Evolutionary conservation across 2,797 vertebrate genomes (phyloP), one percentile per base, ranked within the genome.

Genomic region (Phalanger gymnotis): DNA sequence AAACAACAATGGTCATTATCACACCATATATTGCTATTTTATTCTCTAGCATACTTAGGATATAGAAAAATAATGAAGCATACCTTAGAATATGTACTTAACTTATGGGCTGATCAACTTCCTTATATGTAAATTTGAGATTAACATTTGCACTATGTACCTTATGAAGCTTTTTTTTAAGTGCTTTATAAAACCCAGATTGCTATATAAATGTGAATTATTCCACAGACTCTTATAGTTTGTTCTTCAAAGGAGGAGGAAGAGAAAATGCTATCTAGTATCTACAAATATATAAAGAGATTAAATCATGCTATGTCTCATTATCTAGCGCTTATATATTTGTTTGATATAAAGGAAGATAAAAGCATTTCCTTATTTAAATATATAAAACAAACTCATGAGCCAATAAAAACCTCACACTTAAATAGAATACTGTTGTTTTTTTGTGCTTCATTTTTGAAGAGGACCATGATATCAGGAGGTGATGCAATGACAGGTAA

Each of bases 381-480:
- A 30, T 40, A 34, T 28, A 92, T 40, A 93, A 91, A 22, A 34
- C 56, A 28, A 87, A 91, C 57, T 5, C 25, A 90, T 90, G 90
- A 53, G 58, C 53, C 92, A 96, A 94, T 11, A 95, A 93, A 91
- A 90, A 19, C 27, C 25, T 90, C 89, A 19, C 34, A 14, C 31
- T 53, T 90, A 47, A 81, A 81, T 47, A 52, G 4, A 30, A 30
- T 31, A 52, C 13, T 90, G 55, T 30, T 30, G 56, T 57, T 57
- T 27, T 27, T 57, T 57, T 57, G 56, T 57, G 7, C 56, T 57
- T 57, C 27, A 28, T 57, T 57, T 57, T 30, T 57, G 9, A 57
- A 57, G 27, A 57, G 56, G 56, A 57, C 56, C 9, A 54, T 57
- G 9, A 57, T 0, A 27, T 57, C 9, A 57, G 56, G 7, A 57